Evolutionary conservation across 2,888 invertebrate genomes (phyloP), one percentile per base, ranked within the genome.

Genomic region (Branchellion lobata): DNA sequence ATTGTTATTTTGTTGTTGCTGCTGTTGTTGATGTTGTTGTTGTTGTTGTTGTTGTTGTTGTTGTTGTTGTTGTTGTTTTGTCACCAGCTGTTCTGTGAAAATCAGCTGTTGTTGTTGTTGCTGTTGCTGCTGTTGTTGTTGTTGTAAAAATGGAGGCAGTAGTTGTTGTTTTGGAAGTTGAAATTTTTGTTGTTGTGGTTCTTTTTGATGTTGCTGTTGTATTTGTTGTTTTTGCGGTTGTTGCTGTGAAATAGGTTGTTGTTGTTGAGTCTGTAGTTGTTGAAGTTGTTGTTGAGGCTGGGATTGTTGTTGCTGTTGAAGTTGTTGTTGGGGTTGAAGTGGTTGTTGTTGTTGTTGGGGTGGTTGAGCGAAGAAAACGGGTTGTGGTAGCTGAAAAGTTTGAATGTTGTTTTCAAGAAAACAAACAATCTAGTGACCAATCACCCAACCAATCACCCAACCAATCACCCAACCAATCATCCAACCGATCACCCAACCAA

Each of bases 111-210:
- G 71, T 31, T 71, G 33, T 31, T 71, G 71, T 71, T 71, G 71
- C n/a, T 71, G 33, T 31, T 71, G 71, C 29, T 71, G 71, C n/a
- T 71, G 71, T 71, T 71, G 71, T 73, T 69, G 69, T 69, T 69
- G 69, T 69, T 69, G 69, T 34, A 29, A 33, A 33, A 69, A 69
- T n/a, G 31, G 69, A 3, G 31, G 33, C 8, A 33, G 69, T 21
- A 34, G 69, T n/a, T 69, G 69, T 69, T 24, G 69, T 31, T 31
- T 34, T 14, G 5, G 27, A 18, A 34, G n/a, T 29, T 24, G 33
- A 31, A 69, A 69, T 27, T 69, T 11, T 69, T 69, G 69, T 69
- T 24, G 69, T 27, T 31, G 27, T 2, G n/a, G 65, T 65, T 65
- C 11, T 14, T 8, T 27, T 8, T 14, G 65, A n/a, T 8, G 24